phyloP scores from a whole-genome alignment of 2,888 invertebrate genomes.

The Timema podura region DNA sequence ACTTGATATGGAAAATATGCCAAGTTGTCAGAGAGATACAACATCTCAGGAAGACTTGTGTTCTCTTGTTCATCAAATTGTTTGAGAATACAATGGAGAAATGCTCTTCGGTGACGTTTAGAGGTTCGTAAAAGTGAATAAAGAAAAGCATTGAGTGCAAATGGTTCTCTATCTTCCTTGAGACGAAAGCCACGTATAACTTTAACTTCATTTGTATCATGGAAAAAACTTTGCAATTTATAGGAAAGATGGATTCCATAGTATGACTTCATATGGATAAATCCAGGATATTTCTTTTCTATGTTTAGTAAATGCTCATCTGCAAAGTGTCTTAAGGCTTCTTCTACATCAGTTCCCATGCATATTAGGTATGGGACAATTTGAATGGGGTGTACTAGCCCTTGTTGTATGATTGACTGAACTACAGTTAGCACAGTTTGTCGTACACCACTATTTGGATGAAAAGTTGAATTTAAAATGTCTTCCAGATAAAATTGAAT shows the following conservation, averaged over 20 bases:
- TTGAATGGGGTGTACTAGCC: constrained; percentile 5
- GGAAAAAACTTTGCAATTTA: not conserved
- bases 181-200: not conserved
- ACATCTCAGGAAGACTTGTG: constrained; percentile 2
- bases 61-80: not conserved
- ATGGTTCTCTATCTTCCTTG: not conserved
- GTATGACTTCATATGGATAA: not conserved
- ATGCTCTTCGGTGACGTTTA: not conserved
- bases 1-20: constrained; percentile 8
- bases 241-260: not conserved
- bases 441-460: not conserved
- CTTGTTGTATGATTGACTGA: not conserved
- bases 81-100: not conserved
- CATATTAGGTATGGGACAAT: not conserved
- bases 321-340: not conserved
- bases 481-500: not conserved
- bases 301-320: not conserved
- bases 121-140: constrained; percentile 4
- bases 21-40: constrained; percentile 18
- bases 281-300: not conserved
- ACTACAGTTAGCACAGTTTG: not conserved
- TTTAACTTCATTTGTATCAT: not conserved
- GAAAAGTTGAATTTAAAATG: not conserved
- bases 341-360: not conserved
- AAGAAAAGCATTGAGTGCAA: constrained; percentile 1